Conservation (phyloP, 2,113 vertebrate species). For the Dissostichus mawsoni region DNA sequence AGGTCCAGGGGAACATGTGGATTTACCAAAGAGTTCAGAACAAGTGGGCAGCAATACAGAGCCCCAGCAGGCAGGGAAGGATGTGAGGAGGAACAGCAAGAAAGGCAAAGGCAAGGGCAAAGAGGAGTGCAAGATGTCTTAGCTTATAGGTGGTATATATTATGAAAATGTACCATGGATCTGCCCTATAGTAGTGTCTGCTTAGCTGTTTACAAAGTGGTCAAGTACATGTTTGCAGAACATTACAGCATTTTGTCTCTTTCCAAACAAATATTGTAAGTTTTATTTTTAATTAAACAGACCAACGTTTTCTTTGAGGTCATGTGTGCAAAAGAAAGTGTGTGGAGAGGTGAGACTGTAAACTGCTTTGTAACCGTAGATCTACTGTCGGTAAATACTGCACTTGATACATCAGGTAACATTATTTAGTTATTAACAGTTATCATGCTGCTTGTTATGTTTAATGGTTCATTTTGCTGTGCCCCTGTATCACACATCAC, state of each 20-base stretch:
- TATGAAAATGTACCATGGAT: not conserved
- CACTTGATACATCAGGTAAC: not conserved
- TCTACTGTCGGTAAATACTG: conserved; percentile 5
- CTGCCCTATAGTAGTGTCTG: not conserved
- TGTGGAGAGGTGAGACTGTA: conserved; percentile 3
- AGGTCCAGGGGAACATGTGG: conserved; percentile 4
- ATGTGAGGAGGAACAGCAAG: conserved; percentile 72
- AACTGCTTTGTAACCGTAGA: not conserved
- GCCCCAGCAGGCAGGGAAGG: conserved; percentile 44
- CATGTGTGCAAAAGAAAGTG: not conserved
- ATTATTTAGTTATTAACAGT: conserved; percentile 22
- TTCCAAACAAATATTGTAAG: conserved; percentile 3
- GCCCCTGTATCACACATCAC: not conserved
- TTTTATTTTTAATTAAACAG: not conserved
- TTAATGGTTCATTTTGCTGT: conserved; percentile 6
- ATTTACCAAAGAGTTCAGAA: conserved; percentile 15
- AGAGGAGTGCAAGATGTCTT: conserved; percentile 92
- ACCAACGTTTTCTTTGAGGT: not conserved
- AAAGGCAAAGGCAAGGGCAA: conserved; percentile 86
- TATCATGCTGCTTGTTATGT: conserved; percentile 40
- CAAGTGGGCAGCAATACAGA: conserved; percentile 65
- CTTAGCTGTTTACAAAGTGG: conserved; percentile 13
- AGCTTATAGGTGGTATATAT: conserved; percentile 22
- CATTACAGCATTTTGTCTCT: conserved; percentile 31
- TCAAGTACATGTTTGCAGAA: conserved; percentile 1